phyloP scores from a whole-genome alignment of 2,888 invertebrate species.

The Perizoma affinitatum region DNA sequence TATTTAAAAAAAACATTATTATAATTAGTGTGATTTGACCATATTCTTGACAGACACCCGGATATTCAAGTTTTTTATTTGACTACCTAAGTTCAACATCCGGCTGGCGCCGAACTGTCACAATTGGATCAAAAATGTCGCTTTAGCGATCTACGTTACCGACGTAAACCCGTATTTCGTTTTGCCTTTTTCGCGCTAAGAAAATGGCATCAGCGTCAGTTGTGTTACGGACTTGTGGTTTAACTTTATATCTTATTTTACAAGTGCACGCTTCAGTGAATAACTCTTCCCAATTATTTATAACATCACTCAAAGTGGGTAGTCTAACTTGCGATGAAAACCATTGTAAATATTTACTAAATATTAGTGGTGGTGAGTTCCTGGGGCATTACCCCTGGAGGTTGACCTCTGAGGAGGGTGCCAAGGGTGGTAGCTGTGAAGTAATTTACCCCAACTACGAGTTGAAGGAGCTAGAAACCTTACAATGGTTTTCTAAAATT shows the following conservation, averaged over 20 bases:
- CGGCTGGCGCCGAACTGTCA: too few relatives aligned
- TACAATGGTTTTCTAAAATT: constrained; percentile 56
- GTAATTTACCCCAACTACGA: constrained; percentile 69
- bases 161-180: constrained; percentile 54
- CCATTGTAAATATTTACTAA: constrained; percentile 79
- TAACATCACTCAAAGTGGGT: constrained; percentile 60
- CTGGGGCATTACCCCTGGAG: constrained; percentile 75
- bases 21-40: too few relatives aligned
- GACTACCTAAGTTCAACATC: too few relatives aligned
- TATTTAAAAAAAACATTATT: too few relatives aligned
- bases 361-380: constrained; percentile 68
- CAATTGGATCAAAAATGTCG: constrained; percentile 63
- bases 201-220: constrained; percentile 68
- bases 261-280: constrained; percentile 54
- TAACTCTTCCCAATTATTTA: constrained; percentile 53
- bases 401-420: constrained; percentile 61
- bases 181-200: constrained; percentile 48
- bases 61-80: too few relatives aligned
- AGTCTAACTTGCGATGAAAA: constrained; percentile 55
- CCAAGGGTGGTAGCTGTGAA: constrained; percentile 65
- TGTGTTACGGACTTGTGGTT: constrained; percentile 79
- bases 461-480: constrained; percentile 63
- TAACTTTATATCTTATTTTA: constrained; percentile 63
- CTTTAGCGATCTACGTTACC: constrained; percentile 39
- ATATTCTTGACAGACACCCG: too few relatives aligned